These are phyloP conservation scores for Parambassis ranga DNA, from an alignment of 2,797 vertebrate genomes.

Conservation along the genomic window DNA sequence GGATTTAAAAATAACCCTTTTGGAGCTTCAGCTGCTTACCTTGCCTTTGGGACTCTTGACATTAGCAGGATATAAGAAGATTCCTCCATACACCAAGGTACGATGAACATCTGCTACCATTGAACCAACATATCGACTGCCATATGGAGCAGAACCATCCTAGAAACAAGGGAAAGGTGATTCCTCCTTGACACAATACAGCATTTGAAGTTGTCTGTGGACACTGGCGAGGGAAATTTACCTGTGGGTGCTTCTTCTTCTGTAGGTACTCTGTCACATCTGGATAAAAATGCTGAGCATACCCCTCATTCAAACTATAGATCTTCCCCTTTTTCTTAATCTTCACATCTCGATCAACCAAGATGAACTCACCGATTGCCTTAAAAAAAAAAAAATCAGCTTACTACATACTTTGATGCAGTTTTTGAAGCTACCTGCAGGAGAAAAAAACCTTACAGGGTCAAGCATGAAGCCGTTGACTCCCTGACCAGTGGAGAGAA, in stretches of 20 bases:
- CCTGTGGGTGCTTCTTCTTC: slow-evolving; percentile 93
- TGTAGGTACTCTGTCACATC: slow-evolving; percentile 90
- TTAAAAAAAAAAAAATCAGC: slow-evolving; percentile 54
- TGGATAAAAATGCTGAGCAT: slow-evolving; percentile 91
- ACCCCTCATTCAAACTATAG: slow-evolving; percentile 97
- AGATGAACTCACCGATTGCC: slow-evolving; percentile 96
- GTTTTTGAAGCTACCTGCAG: neutral
- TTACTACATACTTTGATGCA: no score
- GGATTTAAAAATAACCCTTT: neutral
- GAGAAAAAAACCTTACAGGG: slow-evolving; percentile 79
- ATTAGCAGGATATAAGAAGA: slow-evolving; percentile 96
- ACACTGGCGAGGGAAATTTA: no score
- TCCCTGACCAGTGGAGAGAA: slow-evolving; percentile 88
- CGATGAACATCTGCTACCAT: slow-evolving; percentile 98
- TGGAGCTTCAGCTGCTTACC: slow-evolving; percentile 71
- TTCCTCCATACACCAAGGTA: slow-evolving; percentile 94
- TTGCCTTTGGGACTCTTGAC: slow-evolving; percentile 94
- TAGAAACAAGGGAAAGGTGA: slow-evolving; percentile 47
- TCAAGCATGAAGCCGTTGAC: slow-evolving; percentile 99
- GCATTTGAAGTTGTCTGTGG: no score
- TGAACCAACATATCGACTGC: slow-evolving; percentile 92
- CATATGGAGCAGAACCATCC: slow-evolving; percentile 91
- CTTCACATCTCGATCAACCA: slow-evolving; percentile 89
- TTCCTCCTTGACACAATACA: neutral
- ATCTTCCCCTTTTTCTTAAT: slow-evolving; percentile 96